Evolutionary conservation across 2,888 invertebrate species (phyloP), one percentile per base, ranked within the genome.

Genomic region (Deilephila elpenor): DNA sequence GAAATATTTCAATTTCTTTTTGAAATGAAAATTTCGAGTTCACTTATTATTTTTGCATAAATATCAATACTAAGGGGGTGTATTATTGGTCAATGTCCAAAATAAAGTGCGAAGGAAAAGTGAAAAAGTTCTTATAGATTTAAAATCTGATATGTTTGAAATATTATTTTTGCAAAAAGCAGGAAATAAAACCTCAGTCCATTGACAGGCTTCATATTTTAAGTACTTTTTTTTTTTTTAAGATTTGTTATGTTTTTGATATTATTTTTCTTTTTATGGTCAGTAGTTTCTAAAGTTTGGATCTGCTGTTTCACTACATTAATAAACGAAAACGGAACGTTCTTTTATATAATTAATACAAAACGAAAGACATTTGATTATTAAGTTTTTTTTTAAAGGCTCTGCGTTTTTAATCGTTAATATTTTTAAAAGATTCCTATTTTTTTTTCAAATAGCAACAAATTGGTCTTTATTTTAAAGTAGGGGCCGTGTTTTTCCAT

Each of bases 171-270:
- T 56, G 56, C n/a, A 56, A 60, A 59, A 60, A 60, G 70, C 70
- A 56, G 29, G 53, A 53, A 56, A 56, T 6, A 32, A 53, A 56
- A 70, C 76, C 71, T 75, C 76, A 77, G 76, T 78, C 67, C 59
- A 53, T 73, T 75, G 78, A 75, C 77, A 77, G 76, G 75, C 62
- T 77, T 73, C 77, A 78, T 29, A 32, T 60, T 60, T 29, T 29
- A 59, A 60, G 60, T 60, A 29, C 29, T 5, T 60, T 32, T 17
- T 56, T 44, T 44, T 44, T 56, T 56, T 56, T n/a, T 56, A 5
- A 25, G 25, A 25, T 25, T 25, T 25, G 25, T n/a, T 56, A 0
- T 44, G 5, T 7, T 56, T n/a, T 56, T 5, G n/a, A 51, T 51
- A 5, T 7, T 14, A 14, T 51, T 51, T 51, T 51, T n/a, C 5